Conservation (phyloP, 2,888 invertebrate species). For the Autographa gamma region DNA sequence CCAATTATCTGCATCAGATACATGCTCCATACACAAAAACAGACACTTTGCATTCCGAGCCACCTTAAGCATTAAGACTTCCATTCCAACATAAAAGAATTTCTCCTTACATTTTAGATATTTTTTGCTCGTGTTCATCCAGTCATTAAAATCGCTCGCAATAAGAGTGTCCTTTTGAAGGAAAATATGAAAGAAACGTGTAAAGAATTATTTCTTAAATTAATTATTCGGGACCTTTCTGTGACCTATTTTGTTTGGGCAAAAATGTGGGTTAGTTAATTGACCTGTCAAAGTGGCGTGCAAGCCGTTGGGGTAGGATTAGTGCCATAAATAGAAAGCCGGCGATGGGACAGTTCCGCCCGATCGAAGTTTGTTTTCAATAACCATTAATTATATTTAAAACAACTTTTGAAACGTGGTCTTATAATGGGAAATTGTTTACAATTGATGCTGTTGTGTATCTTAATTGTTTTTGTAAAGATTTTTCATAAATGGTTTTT, state of each 20-base stretch:
- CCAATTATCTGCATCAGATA: constrained; percentile 16
- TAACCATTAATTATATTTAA: not conserved
- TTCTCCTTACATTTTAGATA: constrained; percentile 29
- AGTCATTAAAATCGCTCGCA: constrained; percentile 55
- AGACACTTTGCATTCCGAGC: constrained; percentile 31
- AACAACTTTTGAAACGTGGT: not conserved
- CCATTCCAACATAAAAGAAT: constrained; percentile 46
- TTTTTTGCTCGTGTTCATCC: constrained; percentile 39
- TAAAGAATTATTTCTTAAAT: constrained; percentile 41
- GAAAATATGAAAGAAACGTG: constrained; percentile 48
- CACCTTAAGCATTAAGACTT: constrained; percentile 43
- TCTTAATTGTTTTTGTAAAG: too few relatives aligned
- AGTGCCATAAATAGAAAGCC: constrained; percentile 41
- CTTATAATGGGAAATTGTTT: not conserved
- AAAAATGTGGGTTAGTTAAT: constrained; percentile 45
- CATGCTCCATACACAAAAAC: constrained; percentile 26
- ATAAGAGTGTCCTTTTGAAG: constrained; percentile 45
- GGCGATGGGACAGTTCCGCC: constrained; percentile 13
- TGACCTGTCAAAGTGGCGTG: constrained; percentile 50
- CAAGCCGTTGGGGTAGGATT: constrained; percentile 33
- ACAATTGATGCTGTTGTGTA: too few relatives aligned
- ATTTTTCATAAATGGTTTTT: too few relatives aligned
- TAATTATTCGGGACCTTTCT: constrained; percentile 42
- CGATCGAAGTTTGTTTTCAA: not conserved
- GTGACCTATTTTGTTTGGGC: constrained; percentile 42